Percentiles rank a stretch among this genome's conserved stretches.
Conservation (phyloP, 2,888 invertebrate species). For the Platycnemis pennipes region DNA sequence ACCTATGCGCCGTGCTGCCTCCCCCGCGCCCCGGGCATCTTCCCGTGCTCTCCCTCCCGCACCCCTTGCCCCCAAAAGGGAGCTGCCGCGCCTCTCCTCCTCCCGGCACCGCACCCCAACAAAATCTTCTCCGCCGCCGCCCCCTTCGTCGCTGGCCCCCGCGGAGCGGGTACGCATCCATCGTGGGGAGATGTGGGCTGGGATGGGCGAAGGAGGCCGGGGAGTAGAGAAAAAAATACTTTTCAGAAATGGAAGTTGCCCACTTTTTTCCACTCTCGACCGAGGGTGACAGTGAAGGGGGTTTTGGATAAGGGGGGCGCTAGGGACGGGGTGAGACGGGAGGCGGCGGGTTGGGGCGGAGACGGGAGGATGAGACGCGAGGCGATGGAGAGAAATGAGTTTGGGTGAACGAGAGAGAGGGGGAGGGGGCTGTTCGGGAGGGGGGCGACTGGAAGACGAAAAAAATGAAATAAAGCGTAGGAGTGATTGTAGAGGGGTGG, state of each 20-base stretch:
- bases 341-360: neutral
- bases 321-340: neutral
- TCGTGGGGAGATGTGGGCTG: neutral
- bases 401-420: constrained; percentile 25
- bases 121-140: neutral
- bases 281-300: constrained; percentile 58
- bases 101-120: neutral
- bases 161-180: neutral
- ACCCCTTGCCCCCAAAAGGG: neutral
- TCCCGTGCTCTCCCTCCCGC: neutral
- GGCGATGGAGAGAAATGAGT: constrained; percentile 49
- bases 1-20: neutral
- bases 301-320: neutral
- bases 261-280: constrained; percentile 54
- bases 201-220: neutral
- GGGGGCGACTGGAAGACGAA: constrained; percentile 34
- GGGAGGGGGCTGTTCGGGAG: neutral
- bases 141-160: neutral
- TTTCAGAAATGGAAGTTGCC: constrained; percentile 67
- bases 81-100: neutral
- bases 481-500: neutral
- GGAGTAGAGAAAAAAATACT: constrained; percentile 42
- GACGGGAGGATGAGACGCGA: neutral
- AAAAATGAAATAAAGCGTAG: constrained; percentile 18
- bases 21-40: neutral